Evolutionary conservation across 1,140 invertebrate genomes (phyloP), one percentile per base, ranked within the genome.

Genomic region (Adelges cooleyi): DNA sequence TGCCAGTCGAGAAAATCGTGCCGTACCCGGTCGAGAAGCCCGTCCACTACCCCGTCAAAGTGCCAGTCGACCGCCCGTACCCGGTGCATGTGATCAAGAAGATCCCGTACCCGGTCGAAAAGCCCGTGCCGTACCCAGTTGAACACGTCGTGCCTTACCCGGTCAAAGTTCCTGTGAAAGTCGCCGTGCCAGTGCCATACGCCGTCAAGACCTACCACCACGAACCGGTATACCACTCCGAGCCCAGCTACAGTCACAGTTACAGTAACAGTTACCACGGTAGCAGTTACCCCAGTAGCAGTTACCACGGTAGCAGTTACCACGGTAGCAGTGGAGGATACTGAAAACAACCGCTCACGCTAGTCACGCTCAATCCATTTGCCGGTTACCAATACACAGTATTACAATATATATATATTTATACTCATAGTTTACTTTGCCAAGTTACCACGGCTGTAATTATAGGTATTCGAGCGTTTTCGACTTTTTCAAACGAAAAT

Each of bases 91-190:
- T 71, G 18, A 81, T 83, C 67, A 79, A 80, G 67, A 81, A 80
- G 25, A 79, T 83, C 15, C 82, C 80, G 15, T 79, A 80, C 71
- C 77, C 80, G 27, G 65, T 70, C 1, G 69, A 70, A 29, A 69
- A 52, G 18, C 59, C 20, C 0, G 49, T 70, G 9, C 65, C 85
- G 2, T 83, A 84, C 66, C 83, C 85, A 33, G 84, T 87, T 0
- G 85, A 86, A 71, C 86, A 86, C 73, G 78, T 80, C 42, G 79
- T 86, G 22, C 86, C 83, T 66, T 82, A 82, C 71, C 80, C 84
- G 0, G 56, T 83, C 13, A 83, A 85, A 72, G 81, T 86, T 48
- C 79, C 80, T 1, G 22, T 23, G 23, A 48, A 62, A 33, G 42
- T 62, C 4, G 2, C 40, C 11, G 84, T 84, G 72, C 79, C 80